phyloP scores from a whole-genome alignment of 2,113 vertebrate species.

The Hipposideros armiger region DNA sequence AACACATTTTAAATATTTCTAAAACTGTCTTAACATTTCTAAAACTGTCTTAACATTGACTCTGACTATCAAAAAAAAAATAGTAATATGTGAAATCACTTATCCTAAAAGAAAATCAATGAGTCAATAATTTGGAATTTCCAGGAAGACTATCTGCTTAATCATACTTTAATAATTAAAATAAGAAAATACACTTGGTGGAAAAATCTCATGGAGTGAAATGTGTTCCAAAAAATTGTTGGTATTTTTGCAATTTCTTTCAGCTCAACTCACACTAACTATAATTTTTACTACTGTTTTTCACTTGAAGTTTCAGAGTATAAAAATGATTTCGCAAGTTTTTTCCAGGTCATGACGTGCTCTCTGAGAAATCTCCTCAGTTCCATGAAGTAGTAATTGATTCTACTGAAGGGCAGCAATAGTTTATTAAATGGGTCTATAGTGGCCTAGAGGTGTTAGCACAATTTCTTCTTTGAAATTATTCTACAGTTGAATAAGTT shows the following conservation, averaged over 20 bases:
- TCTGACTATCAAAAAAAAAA: conserved; percentile 41
- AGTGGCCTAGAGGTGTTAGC: conserved; percentile 41
- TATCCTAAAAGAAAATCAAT: conserved; percentile 11
- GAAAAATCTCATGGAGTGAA: background rate
- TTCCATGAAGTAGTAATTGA: conserved; percentile 70
- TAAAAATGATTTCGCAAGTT: conserved; percentile 61
- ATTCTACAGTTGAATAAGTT: conserved; percentile 40
- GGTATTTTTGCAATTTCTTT: background rate
- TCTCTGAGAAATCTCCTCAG: conserved; percentile 50
- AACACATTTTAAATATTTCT: conserved; percentile 39
- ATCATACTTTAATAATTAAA: conserved; percentile 38
- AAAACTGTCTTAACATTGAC: background rate
- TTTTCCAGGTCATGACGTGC: conserved; percentile 64
- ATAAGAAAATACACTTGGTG: background rate
- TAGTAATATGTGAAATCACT: conserved; percentile 36
- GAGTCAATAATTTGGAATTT: conserved; percentile 52
- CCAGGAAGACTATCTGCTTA: conserved; percentile 48
- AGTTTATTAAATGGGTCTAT: conserved; percentile 69
- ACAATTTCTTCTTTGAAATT: conserved; percentile 59
- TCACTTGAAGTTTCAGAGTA: background rate
- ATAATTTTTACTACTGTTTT: conserved; percentile 50
- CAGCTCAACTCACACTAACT: background rate
- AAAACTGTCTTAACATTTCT: conserved; percentile 29
- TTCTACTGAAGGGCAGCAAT: conserved; percentile 32
- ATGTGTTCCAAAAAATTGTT: background rate